Evolutionary conservation across 2,888 invertebrate species (phyloP).

Genomic region (Saturnia japonica): DNA sequence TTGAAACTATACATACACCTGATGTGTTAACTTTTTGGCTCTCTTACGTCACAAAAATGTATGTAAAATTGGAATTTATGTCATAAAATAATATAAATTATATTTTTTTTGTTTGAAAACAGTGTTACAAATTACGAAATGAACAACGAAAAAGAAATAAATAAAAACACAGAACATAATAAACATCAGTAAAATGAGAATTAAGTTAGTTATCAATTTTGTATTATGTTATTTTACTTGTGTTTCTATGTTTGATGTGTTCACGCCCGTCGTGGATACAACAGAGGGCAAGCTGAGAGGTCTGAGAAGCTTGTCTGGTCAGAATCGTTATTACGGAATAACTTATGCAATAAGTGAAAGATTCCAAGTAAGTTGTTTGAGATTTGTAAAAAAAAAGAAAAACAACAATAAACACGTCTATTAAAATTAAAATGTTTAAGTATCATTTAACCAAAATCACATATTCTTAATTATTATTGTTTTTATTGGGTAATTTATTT

Average conservation of each 20-base stretch:
- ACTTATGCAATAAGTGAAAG: conserved; percentile 63
- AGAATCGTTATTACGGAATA: conserved; percentile 67
- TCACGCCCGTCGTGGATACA: conserved; percentile 54
- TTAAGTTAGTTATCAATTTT: conserved; percentile 6
- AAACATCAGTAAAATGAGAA: not conserved
- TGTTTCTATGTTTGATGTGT: conserved; percentile 25
- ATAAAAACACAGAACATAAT: not conserved
- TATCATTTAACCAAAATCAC: too few relatives aligned
- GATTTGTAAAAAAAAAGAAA: too few relatives aligned
- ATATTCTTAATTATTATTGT: too few relatives aligned
- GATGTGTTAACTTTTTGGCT: too few relatives aligned
- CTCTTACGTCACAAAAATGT: too few relatives aligned
- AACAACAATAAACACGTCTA: too few relatives aligned
- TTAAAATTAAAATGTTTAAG: too few relatives aligned
- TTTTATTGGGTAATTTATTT: too few relatives aligned
- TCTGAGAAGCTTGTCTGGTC: conserved; percentile 52
- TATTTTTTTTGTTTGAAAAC: too few relatives aligned
- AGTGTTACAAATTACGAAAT: not conserved
- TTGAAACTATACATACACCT: too few relatives aligned
- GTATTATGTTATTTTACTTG: conserved; percentile 20
- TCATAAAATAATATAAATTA: too few relatives aligned
- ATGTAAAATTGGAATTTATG: too few relatives aligned
- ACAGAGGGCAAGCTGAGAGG: conserved; percentile 64
- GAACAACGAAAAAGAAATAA: not conserved
- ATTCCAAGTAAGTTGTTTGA: conserved; percentile 56